These are phyloP conservation scores for Camponotus vicinus DNA, from an alignment of 1,140 invertebrate species.

Conservation along the genomic window DNA sequence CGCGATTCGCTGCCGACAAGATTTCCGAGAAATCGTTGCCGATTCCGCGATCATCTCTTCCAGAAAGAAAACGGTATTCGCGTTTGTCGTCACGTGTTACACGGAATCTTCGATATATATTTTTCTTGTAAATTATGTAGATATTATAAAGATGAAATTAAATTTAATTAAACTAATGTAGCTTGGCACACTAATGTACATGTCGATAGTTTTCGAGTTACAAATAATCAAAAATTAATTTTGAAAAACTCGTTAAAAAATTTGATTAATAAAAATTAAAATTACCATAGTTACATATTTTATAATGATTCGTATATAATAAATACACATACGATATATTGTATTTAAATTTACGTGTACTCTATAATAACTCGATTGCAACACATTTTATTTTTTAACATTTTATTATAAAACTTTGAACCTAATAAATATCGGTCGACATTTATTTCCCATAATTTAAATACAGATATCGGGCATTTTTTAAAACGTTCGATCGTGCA, in stretches of 20 bases:
- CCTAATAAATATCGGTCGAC: not conserved
- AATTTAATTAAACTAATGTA: not conserved
- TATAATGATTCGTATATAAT: not conserved
- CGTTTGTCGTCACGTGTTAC: constrained; percentile 21
- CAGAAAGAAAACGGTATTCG: constrained; percentile 54
- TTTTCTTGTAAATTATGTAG: constrained; percentile 7
- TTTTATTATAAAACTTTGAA: not conserved
- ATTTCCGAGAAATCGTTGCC: constrained; percentile 55
- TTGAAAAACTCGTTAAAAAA: not conserved
- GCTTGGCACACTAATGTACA: not conserved
- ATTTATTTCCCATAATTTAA: not conserved
- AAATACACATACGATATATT: not conserved
- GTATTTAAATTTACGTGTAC: not conserved
- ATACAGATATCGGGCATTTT: not conserved
- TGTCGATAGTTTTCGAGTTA: not conserved
- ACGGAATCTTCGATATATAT: not conserved
- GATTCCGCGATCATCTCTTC: constrained; percentile 57
- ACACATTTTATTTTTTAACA: not conserved
- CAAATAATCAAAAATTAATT: not conserved
- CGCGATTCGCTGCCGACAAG: not conserved
- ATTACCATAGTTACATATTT: too few species aligned
- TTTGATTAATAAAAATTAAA: not conserved
- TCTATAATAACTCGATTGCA: not conserved
- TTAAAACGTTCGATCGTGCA: too few species aligned
- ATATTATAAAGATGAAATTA: constrained; percentile 2